Base-by-base conservation (phyloP, 1,140 invertebrate species). In the Melanaphis sacchari region DNA sequence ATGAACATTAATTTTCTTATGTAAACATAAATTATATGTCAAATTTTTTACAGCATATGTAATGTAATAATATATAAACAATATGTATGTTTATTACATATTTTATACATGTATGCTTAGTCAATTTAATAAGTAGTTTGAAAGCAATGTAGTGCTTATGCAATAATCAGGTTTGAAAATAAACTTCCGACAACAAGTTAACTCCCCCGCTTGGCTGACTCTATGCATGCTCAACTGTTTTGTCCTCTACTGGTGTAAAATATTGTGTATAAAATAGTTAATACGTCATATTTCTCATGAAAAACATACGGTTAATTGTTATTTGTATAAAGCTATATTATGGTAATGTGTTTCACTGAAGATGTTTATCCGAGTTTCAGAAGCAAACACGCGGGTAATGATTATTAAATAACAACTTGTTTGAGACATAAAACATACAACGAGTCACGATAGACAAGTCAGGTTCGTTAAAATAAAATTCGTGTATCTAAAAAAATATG, bases 381-480 rank as follows among this genome's bases (percentile, higher is more conserved):
- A 93, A 7, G 54, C 43, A 85, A 41, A 85, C 66, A 41, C 43
- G 41, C 31, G 21, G 31, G 2, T 38, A 49, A 92, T 92, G 41
- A 82, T 92, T 92, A 82, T 92, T 82, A 91, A 91, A 92, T 92
- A 84, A 92, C 38, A 54, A 92, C 43, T 84, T 54, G 81, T 93
- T 85, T 93, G 26, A 81, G 43, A 82, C 66, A n/a, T 92, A 36
- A 31, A 84, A 93, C 46, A 24, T 81, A 49, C 5, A 49, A 93
- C 81, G 49, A 93, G 81, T 85, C 91, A 93, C 81, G 91, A 54
- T 46, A 49, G 46, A 85, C 18, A 85, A 54, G 76, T 85, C 38
- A 40, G 91, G 49, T 84, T 93, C 91, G 54, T 93, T 85, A 52
- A 46, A 84, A 85, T 40, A 36, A 54, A 54, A 82, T 90, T 90